Evolutionary conservation across 2,797 vertebrate species (phyloP).

Genomic region (Protosalanx chinensis): DNA sequence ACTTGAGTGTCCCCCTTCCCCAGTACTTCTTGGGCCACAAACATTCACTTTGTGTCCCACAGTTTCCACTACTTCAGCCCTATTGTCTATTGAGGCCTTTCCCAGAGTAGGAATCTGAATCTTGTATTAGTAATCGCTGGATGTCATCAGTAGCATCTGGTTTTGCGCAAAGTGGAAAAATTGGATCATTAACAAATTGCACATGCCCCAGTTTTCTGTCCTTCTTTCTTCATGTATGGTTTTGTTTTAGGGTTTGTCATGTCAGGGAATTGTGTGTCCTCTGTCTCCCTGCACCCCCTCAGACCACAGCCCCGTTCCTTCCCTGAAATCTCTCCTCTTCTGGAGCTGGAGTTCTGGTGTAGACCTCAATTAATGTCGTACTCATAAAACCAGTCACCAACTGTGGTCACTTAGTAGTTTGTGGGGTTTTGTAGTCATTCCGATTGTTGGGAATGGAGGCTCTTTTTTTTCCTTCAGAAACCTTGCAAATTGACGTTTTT

Average conservation of each 20-base stretch:
- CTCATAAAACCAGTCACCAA: neutral
- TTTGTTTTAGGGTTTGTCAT: conserved; percentile 32
- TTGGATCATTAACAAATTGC: conserved; percentile 12
- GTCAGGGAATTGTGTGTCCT: conserved; percentile 21
- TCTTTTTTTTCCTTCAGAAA: conserved; percentile 3
- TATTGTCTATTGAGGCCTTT: conserved; percentile 17
- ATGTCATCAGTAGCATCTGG: neutral
- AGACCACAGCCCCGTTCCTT: conserved; percentile 32
- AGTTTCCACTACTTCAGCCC: neutral
- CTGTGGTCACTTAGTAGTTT: conserved; percentile 5
- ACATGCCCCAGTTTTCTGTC: conserved; percentile 8
- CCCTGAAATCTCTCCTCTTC: conserved; percentile 8
- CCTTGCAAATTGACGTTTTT: conserved; percentile 31
- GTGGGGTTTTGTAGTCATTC: neutral
- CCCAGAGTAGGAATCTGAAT: neutral
- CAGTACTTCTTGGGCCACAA: neutral
- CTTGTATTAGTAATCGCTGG: neutral
- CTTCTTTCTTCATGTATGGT: neutral
- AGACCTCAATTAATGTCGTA: conserved; percentile 8
- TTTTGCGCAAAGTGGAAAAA: neutral
- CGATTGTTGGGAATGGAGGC: neutral
- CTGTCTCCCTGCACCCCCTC: conserved; percentile 20
- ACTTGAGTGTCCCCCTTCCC: neutral
- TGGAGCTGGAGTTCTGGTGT: conserved; percentile 16
- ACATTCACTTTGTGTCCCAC: neutral